Conservation (phyloP, 2,888 invertebrate genomes). For the Autographa gamma region DNA sequence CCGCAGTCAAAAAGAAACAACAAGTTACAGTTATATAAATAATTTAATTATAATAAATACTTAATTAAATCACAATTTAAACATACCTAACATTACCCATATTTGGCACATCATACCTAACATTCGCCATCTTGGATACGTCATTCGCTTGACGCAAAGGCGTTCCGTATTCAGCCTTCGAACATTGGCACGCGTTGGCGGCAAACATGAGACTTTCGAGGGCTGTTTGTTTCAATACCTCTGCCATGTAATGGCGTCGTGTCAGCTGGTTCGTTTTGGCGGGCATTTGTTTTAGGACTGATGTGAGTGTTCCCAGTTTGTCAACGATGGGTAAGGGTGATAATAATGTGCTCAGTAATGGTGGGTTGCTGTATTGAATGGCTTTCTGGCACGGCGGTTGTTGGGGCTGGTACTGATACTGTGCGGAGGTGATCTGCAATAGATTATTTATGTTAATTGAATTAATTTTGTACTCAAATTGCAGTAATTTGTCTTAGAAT, state of each 20-base stretch:
- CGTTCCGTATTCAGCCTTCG: constrained; percentile 17
- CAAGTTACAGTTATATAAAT: constrained; percentile 7
- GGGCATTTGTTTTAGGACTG: constrained; percentile 60
- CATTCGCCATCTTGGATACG: constrained; percentile 36
- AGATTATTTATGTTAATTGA: constrained; percentile 16
- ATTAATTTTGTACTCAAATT: neutral
- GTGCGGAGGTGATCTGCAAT: constrained; percentile 42
- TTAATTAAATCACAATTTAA: constrained; percentile 7
- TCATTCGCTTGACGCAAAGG: constrained; percentile 36
- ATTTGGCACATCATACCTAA: constrained; percentile 16
- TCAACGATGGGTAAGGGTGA: constrained; percentile 57
- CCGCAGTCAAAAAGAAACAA: neutral
- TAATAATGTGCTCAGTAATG: constrained; percentile 31
- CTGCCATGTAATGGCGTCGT: constrained; percentile 63
- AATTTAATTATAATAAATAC: constrained; percentile 45
- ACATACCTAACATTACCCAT: no score
- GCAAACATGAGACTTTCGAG: constrained; percentile 66
- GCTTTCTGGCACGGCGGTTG: constrained; percentile 26
- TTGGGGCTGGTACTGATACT: constrained; percentile 27
- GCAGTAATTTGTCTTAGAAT: no score
- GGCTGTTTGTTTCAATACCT: constrained; percentile 66
- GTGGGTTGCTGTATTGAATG: constrained; percentile 16
- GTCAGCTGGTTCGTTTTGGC: constrained; percentile 41
- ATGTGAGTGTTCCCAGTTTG: constrained; percentile 56
- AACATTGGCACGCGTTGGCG: constrained; percentile 54